Evolutionary conservation across 2,797 vertebrate genomes (phyloP), one percentile per base, ranked within the genome.

Genomic region (Squalus acanthias): DNA sequence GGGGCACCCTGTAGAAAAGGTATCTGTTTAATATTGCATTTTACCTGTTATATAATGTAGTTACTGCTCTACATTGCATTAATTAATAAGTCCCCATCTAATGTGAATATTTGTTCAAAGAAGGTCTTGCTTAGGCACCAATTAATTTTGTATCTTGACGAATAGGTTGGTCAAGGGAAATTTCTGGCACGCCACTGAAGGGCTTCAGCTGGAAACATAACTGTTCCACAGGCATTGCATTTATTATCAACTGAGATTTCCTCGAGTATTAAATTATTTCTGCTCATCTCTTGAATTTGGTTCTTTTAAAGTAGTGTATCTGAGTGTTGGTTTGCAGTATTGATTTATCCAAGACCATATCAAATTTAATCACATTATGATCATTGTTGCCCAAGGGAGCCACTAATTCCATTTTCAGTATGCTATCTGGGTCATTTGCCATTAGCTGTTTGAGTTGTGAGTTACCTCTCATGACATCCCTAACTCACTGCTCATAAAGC

Each of bases 1-100:
- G 3, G 98, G 98, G 29, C 98, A 97, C 97, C 98, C 98, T 95
- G 97, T 98, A 97, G 98, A 99, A 97, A 98, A 98, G 98, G 99
- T 99, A 97, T n/a, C 79, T 15, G 10, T 33, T 70, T 88, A 63
- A 82, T 69, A 53, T 89, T 89, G 4, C 57, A 96, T 88, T 76
- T 22, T 22, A 53, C 4, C 39, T 95, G 70, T 22, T 26, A n/a
- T 96, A 67, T 46, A 22, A 22, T 46, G 39, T 67, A 67, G 4
- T 65, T 22, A 24, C 22, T 65, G 39, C 39, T 46, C n/a, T 46
- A 53, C 57, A 74, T 15, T 22, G 20, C 57, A 74, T 50, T 74
- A 46, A 29, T 24, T 95, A 70, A 95, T 63, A 63, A 20, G 17
- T 57, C 8, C 20, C 17, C n/a, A 29, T 29, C 69, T 76, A 76